Percentiles rank a stretch among this genome's conserved stretches.
These are phyloP conservation scores for Peromyscus californicus DNA, from an alignment of 2,113 vertebrate genomes.

Conservation along the genomic window DNA sequence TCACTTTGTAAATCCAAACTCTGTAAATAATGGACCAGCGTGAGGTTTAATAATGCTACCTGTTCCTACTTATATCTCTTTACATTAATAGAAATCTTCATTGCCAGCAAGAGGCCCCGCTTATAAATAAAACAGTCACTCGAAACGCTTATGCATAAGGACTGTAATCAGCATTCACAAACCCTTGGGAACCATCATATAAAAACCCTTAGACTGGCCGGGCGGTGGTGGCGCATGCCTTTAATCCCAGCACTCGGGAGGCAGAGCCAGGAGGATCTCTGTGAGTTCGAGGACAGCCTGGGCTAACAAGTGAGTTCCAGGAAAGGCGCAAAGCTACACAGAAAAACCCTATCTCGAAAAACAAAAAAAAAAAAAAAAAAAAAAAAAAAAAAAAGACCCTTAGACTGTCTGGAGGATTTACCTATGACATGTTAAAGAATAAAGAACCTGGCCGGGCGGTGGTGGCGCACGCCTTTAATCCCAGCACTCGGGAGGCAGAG, in stretches of 20 bases:
- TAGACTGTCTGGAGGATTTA: not conserved
- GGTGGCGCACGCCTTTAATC: too few species aligned
- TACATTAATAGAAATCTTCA: not conserved
- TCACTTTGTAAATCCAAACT: not conserved
- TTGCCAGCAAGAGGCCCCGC: not conserved
- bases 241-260: too few species aligned
- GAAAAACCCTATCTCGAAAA: too few species aligned
- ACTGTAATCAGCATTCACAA: slow-evolving; percentile 33
- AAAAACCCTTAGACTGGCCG: not conserved
- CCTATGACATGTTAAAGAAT: not conserved
- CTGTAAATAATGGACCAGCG: not conserved
- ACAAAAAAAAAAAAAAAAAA: too few species aligned
- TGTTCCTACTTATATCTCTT: not conserved
- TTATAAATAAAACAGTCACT: slow-evolving; percentile 3
- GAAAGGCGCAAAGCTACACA: too few species aligned
- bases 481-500: too few species aligned
- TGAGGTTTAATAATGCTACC: not conserved
- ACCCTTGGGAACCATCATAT: not conserved
- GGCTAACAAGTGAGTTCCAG: too few species aligned
- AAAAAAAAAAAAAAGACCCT: not conserved
- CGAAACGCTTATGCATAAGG: slow-evolving; percentile 26
- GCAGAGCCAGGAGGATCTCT: too few species aligned
- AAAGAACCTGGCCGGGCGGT: too few species aligned
- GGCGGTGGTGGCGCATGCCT: too few species aligned
- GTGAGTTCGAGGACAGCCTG: too few species aligned